phyloP scores from a whole-genome alignment of 2,797 vertebrate genomes.

The Anguilla pacifica region DNA sequence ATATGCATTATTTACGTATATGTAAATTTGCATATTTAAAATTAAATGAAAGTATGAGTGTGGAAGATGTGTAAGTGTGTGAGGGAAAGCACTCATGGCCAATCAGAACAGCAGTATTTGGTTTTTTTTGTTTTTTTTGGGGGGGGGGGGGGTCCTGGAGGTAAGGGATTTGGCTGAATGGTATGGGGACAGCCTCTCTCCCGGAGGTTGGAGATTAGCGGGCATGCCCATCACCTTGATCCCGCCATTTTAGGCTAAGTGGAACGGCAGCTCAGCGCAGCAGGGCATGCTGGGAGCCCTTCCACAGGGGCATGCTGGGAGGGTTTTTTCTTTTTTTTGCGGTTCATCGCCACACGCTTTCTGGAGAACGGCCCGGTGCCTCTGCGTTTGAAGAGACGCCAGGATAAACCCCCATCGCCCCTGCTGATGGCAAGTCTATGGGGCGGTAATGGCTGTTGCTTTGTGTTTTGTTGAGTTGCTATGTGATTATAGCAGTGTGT shows the following conservation, averaged over 20 bases:
- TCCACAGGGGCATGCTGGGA: constrained; percentile 3
- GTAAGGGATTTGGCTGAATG: not conserved
- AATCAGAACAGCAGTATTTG: not conserved
- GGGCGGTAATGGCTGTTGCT: not conserved
- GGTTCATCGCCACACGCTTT: not conserved
- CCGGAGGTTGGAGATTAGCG: not conserved
- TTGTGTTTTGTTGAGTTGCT: not conserved
- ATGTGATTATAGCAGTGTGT: too few species aligned
- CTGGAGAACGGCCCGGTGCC: not conserved
- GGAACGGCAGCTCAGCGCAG: not conserved
- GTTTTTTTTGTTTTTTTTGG: too few species aligned
- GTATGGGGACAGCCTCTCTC: not conserved
- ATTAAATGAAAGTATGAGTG: not conserved
- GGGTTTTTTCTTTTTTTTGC: not conserved
- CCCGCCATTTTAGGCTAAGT: not conserved
- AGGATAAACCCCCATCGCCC: not conserved
- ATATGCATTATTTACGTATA: too few species aligned
- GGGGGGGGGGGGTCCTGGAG: not conserved
- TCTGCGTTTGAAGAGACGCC: not conserved
- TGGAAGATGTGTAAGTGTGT: not conserved
- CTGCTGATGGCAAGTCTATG: not conserved
- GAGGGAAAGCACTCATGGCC: not conserved
- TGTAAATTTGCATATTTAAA: not conserved
- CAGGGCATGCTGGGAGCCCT: not conserved
- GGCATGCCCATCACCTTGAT: not conserved